Conservation (phyloP, 2,113 vertebrate genomes). For the Thermophis baileyi region DNA sequence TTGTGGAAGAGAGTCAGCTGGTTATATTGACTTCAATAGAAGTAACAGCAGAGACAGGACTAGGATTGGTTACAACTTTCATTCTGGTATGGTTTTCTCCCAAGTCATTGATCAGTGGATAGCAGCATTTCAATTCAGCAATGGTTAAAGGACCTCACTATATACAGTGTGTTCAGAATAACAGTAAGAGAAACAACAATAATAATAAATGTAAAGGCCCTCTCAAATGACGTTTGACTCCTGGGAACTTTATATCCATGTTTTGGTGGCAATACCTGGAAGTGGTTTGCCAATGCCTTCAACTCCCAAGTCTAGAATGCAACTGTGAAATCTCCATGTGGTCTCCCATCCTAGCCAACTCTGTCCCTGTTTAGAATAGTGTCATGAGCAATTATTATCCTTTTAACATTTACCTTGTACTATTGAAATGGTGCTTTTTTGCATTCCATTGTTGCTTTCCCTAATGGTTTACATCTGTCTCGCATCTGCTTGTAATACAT, state of each 20-base stretch:
- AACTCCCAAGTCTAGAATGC: not conserved
- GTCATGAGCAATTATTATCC: not conserved
- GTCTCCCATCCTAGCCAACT: not conserved
- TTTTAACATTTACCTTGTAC: not conserved
- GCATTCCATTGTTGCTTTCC: not conserved
- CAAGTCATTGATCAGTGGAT: not conserved
- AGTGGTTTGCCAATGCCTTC: not conserved
- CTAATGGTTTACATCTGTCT: not conserved
- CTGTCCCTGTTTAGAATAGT: not conserved
- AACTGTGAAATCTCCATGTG: not conserved
- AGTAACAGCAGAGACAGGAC: not conserved
- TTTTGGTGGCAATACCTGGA: not conserved
- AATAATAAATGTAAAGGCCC: not conserved
- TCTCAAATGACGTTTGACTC: not conserved
- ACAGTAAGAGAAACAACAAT: not conserved
- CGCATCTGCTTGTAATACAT: not conserved
- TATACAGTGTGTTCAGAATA: not conserved
- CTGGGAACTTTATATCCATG: not conserved
- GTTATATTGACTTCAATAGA: not conserved
- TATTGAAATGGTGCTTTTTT: not conserved
- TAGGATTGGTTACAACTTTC: not conserved
- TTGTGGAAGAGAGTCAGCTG: not conserved
- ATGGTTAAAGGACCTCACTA: not conserved
- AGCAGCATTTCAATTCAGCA: not conserved
- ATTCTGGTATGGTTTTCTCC: not conserved